These are phyloP conservation scores for Pica pica DNA, from an alignment of 2,113 vertebrate species.

Conservation along the genomic window DNA sequence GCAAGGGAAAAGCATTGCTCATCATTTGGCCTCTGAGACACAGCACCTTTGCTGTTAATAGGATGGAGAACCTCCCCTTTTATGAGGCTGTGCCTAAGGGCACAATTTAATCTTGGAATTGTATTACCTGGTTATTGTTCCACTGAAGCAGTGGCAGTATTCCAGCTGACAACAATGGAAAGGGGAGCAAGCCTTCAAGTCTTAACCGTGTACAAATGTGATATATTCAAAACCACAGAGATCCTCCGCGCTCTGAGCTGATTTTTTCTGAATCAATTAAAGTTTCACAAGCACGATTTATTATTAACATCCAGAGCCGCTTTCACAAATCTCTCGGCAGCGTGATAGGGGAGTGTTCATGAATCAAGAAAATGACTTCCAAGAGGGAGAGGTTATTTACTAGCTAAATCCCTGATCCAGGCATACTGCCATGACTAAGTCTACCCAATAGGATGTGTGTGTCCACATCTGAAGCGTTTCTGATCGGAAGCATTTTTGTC, in stretches of 20 bases:
- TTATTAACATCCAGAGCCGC: neutral
- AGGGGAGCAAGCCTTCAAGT: neutral
- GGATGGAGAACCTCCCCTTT: neutral
- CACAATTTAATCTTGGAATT: neutral
- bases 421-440: neutral
- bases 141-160: neutral
- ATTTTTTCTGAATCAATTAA: neutral
- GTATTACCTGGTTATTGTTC: conserved; percentile 1
- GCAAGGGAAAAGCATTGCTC: neutral
- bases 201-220: neutral
- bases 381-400: neutral
- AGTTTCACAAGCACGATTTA: neutral
- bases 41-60: neutral
- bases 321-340: neutral
- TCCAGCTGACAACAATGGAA: conserved; percentile 33
- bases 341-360: neutral
- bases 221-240: neutral
- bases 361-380: neutral
- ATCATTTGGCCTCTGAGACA: conserved; percentile 4
- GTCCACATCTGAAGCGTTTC: neutral
- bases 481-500: neutral
- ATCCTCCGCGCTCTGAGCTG: neutral
- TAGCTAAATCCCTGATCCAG: neutral
- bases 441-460: neutral
- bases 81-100: conserved; percentile 22